These are phyloP conservation scores for Lasioglossum leucozonium DNA, from an alignment of 2,888 invertebrate species.

Conservation along the genomic window DNA sequence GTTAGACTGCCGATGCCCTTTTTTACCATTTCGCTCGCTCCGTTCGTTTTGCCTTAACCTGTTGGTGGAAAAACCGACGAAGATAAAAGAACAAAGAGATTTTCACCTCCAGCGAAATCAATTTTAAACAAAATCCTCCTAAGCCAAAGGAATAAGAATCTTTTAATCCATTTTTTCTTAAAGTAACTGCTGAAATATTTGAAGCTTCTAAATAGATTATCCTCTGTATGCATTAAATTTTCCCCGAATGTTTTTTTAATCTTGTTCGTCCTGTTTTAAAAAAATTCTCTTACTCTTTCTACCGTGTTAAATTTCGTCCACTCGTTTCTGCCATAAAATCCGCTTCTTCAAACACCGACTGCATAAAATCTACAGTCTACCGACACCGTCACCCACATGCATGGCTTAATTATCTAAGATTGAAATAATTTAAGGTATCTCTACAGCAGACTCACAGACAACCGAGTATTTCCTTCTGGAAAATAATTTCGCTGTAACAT, in stretches of 20 bases:
- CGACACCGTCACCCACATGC: background rate
- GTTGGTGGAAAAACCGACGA: background rate
- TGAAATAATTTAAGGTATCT: background rate
- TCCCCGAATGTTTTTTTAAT: no score
- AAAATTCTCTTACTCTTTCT: no score
- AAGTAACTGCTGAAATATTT: background rate
- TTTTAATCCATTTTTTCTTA: background rate
- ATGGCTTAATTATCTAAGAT: background rate
- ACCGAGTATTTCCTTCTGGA: background rate
- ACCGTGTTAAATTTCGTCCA: no score
- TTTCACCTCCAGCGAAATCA: background rate
- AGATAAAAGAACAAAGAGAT: background rate
- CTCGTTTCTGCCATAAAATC: background rate
- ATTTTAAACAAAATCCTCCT: background rate
- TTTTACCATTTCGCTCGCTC: constrained; percentile 66
- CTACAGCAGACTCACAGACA: background rate
- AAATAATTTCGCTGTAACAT: background rate
- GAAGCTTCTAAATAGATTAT: no score
- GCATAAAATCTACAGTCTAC: background rate
- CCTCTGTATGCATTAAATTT: no score
- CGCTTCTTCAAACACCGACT: no score
- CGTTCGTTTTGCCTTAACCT: constrained; percentile 16
- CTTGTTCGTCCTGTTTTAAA: no score
- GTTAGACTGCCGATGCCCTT: constrained; percentile 78
- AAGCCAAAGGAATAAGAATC: background rate